Evolutionary conservation across 2,113 vertebrate species (phyloP).

Genomic region (Aix galericulata): DNA sequence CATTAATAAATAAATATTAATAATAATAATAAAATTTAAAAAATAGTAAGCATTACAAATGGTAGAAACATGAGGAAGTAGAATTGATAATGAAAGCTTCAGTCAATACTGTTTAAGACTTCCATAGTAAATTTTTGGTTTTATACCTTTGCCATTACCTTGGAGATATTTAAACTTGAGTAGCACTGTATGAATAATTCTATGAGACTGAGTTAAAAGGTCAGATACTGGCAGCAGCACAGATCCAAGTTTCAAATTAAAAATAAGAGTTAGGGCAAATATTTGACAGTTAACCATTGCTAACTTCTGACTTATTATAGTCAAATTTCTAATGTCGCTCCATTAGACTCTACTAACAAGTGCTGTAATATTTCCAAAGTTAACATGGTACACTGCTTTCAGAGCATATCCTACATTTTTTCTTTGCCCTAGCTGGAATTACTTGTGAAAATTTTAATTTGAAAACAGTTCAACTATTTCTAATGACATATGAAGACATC

Average conservation of each 20-base stretch:
- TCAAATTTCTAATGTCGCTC: neutral
- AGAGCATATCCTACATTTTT: neutral
- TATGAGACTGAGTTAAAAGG: neutral
- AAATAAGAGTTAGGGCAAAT: neutral
- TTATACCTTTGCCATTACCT: neutral
- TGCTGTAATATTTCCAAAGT: neutral
- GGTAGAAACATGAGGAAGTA: neutral
- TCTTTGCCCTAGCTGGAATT: neutral
- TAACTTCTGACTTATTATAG: neutral
- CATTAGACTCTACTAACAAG: neutral
- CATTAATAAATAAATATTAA: no score
- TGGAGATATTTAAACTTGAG: neutral
- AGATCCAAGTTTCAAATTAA: neutral
- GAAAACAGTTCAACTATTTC: neutral
- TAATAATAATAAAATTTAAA: neutral
- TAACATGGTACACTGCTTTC: neutral
- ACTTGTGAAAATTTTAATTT: neutral
- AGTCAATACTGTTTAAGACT: neutral
- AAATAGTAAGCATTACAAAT: neutral
- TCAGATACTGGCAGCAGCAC: neutral
- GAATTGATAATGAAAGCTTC: neutral
- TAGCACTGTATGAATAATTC: neutral
- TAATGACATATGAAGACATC: neutral
- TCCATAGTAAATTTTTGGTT: neutral
- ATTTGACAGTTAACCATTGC: neutral